Evolutionary conservation across 2,113 vertebrate species (phyloP), one percentile per base, ranked within the genome.

Genomic region (Neodontobutis hainanensis): DNA sequence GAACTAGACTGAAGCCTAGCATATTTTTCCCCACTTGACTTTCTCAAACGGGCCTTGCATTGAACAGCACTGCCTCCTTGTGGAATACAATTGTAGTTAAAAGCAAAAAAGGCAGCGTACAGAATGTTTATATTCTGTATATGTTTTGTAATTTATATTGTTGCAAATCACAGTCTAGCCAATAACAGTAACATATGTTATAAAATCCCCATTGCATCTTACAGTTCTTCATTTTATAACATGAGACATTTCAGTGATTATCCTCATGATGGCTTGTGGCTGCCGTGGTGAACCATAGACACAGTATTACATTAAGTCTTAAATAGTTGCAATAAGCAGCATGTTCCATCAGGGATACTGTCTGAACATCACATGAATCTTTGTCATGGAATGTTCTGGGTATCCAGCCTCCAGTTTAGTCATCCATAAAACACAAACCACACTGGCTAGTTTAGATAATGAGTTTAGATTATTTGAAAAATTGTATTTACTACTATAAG

Each of bases 1-100:
- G 19, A 27, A 27, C 19, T 27, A 27, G 19, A 27, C 19, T 27
- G 19, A 27, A 27, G 19, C 19, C 19, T 27, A 27, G 3, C 19
- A 27, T 27, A 27, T 27, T 27, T 8, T 40, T 40, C 5, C 3
- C 5, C 5, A 40, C 38, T 40, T 40, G 5, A 40, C 5, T 40
- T 40, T 40, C 12, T 60, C 10, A 49, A n/a, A 49, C 12, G 16
- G 45, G 5, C 32, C 15, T 60, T 40, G n/a, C 34, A 70, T 10
- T 72, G 60, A 52, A 42, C 82, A 81, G 67, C 73, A 79, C 59
- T 44, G 84, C 89, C 89, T 81, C 83, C 89, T 90, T 78, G 86
- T 91, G 90, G 89, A 77, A 42, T 58, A 16, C 14, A 47, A 60
- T 44, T 40, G 15, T 12, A 68, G 57, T 14, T 8, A 16, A 16